A percentile compares a stretch with the other conserved stretches of the same genome.
These are phyloP conservation scores for Excalfactoria chinensis DNA, from an alignment of 2,113 vertebrate species.

Conservation along the genomic window DNA sequence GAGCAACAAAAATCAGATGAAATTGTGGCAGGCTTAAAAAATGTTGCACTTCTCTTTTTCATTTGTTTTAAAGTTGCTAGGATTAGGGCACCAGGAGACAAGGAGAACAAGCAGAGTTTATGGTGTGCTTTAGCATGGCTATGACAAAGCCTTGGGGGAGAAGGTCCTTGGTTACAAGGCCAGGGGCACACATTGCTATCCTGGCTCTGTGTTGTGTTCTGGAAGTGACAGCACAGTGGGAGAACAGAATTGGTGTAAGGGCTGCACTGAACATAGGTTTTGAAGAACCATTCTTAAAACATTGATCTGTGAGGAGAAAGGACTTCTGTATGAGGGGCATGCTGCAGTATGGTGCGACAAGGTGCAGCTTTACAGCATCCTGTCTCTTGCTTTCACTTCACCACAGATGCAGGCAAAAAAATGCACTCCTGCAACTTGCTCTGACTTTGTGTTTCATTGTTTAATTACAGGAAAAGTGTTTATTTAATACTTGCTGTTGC, in stretches of 20 bases:
- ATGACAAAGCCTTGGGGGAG: neutral
- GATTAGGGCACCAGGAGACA: neutral
- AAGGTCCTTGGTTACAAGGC: neutral
- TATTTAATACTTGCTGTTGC: neutral
- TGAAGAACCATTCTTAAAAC: neutral
- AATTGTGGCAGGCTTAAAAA: neutral
- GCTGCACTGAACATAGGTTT: neutral
- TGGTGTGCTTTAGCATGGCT: neutral
- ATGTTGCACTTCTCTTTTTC: neutral
- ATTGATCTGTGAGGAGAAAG: neutral
- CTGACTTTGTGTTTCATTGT: neutral
- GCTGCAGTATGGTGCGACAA: neutral
- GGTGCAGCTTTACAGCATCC: neutral
- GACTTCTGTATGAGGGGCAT: neutral
- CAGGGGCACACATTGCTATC: too few relatives aligned
- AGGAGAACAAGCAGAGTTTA: fast-evolving
- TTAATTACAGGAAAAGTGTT: neutral
- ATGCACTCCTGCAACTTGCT: neutral
- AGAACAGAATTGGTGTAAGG: neutral
- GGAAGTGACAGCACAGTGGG: neutral
- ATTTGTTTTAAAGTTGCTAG: neutral
- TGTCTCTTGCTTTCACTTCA: neutral
- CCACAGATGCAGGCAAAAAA: neutral
- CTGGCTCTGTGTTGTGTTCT: neutral
- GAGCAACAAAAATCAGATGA: constrained; percentile 1